A percentile compares a stretch with the other conserved stretches of the same genome.
Conservation (phyloP, 2,797 vertebrate genomes). For the Premnoplex brunnescens region DNA sequence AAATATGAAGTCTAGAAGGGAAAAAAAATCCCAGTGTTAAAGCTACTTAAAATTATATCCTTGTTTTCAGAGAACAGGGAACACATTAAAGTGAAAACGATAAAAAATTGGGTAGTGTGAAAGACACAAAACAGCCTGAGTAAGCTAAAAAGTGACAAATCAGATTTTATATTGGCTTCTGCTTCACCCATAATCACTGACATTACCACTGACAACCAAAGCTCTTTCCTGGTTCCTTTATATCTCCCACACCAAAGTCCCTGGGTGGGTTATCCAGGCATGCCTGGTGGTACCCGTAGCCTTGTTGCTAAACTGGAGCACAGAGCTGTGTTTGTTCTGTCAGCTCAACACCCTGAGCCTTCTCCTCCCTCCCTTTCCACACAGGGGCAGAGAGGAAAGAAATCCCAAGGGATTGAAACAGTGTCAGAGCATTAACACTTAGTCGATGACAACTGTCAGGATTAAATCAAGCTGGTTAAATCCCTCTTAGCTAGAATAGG, state of each 20-base stretch:
- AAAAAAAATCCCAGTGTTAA: not conserved
- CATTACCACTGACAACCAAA: not conserved
- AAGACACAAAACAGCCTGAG: not conserved
- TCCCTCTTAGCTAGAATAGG: conserved; percentile 58
- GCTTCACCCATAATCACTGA: not conserved
- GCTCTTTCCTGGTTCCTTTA: not conserved
- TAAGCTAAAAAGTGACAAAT: not conserved
- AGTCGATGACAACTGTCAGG: conserved; percentile 49
- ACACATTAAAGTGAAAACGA: not conserved
- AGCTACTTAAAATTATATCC: not conserved
- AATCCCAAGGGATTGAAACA: conserved; percentile 21
- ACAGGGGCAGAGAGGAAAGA: not conserved
- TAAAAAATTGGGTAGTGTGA: not conserved
- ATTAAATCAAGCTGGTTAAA: conserved; percentile 67
- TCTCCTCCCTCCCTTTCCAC: not conserved
- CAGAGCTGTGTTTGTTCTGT: rapidly evolving
- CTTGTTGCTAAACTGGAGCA: not conserved
- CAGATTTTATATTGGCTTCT: not conserved
- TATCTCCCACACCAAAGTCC: not conserved
- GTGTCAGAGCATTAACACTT: conserved; percentile 51
- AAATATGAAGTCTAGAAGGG: not conserved
- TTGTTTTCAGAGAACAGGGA: not conserved
- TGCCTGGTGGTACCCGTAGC: not conserved
- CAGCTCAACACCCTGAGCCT: not conserved
- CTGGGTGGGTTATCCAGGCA: not conserved